Evolutionary conservation across 2,113 vertebrate genomes (phyloP).

Genomic region (Cricetomys ansorgei): DNA sequence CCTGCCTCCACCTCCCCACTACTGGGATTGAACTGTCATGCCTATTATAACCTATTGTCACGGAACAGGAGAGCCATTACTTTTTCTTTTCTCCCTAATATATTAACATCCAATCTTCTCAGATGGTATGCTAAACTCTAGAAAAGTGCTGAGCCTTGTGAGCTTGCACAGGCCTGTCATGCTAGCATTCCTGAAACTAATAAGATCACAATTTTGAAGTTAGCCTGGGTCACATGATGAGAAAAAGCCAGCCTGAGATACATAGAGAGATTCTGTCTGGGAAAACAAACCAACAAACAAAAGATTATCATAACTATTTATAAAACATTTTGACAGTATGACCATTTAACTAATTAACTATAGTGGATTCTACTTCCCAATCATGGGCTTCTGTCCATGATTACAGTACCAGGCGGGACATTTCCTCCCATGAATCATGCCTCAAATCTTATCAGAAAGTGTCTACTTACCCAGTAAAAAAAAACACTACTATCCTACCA

Average conservation of each 20-base stretch:
- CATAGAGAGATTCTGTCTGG: background rate
- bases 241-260: no score
- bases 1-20: accelerated
- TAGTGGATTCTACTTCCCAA: background rate
- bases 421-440: background rate
- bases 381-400: background rate
- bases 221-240: background rate
- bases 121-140: background rate
- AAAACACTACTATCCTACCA: background rate
- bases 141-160: background rate
- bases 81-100: background rate
- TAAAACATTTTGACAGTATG: background rate
- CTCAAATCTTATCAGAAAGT: background rate
- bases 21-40: background rate
- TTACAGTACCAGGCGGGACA: background rate
- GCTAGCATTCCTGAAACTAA: background rate
- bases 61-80: background rate
- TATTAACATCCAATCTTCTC: no score
- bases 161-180: accelerated
- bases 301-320: background rate
- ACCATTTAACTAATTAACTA: background rate
- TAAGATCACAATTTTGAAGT: background rate
- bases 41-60: background rate
- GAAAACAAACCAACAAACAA: background rate
- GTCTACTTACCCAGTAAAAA: background rate